phyloP scores from a whole-genome alignment of 1,140 invertebrate species.

The Scaptomyza pallida region DNA sequence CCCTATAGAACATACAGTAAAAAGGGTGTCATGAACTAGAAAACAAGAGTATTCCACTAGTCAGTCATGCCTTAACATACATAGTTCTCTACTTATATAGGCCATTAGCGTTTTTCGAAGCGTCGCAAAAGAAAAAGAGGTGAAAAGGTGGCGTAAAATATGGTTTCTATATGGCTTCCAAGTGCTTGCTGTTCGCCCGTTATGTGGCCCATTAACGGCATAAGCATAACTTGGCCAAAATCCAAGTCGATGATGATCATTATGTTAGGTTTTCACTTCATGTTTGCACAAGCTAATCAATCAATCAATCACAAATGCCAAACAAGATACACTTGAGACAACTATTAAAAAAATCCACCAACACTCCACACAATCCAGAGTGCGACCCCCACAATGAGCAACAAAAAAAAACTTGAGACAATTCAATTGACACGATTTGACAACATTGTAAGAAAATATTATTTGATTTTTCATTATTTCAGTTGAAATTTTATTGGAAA shows the following conservation, averaged over 20 bases:
- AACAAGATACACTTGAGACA: too few relatives aligned
- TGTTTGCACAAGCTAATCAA: background rate
- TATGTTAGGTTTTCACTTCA: background rate
- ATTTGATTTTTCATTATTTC: too few relatives aligned
- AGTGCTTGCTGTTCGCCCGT: constrained; percentile 45
- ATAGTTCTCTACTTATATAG: too few relatives aligned
- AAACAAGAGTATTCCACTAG: background rate
- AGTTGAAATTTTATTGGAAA: too few relatives aligned
- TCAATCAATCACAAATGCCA: constrained; percentile 22
- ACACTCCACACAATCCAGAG: background rate
- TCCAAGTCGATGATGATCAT: constrained; percentile 10
- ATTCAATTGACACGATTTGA: too few relatives aligned
- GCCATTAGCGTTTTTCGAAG: constrained; percentile 42
- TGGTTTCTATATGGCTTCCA: constrained; percentile 58
- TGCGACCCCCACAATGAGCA: too few relatives aligned
- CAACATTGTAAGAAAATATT: too few relatives aligned
- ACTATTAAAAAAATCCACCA: too few relatives aligned
- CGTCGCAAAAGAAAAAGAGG: background rate
- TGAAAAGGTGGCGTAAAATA: background rate
- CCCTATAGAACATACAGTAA: too few relatives aligned
- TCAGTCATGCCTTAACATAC: background rate
- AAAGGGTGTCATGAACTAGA: too few relatives aligned
- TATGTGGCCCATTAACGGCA: constrained; percentile 70
- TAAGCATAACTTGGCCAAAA: constrained; percentile 34
- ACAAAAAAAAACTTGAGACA: too few relatives aligned